Conservation (phyloP, 2,113 vertebrate species). For the Nicator chloris region DNA sequence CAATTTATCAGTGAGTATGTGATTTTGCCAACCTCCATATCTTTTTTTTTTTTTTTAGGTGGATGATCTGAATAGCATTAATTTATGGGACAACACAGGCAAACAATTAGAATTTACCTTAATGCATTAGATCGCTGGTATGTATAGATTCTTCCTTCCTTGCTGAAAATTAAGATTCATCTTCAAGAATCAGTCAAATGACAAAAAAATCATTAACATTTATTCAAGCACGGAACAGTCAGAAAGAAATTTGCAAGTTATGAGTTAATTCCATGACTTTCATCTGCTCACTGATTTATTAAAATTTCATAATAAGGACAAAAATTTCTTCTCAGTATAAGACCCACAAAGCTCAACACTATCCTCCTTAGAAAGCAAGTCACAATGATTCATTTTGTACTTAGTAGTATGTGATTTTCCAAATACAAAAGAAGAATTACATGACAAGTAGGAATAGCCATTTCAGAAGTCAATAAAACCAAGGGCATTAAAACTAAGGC, state of each 20-base stretch:
- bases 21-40: neutral
- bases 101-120: neutral
- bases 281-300: conserved; percentile 49
- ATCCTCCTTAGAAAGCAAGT: neutral
- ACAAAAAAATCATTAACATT: conserved; percentile 35
- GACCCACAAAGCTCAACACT: neutral
- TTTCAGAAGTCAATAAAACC: neutral
- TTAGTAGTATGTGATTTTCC: neutral
- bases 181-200: conserved; percentile 39
- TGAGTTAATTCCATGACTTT: conserved; percentile 28
- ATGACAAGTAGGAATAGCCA: neutral
- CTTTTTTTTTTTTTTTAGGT: neutral
- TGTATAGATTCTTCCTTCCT: neutral
- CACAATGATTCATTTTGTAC: neutral
- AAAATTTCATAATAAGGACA: conserved; percentile 40
- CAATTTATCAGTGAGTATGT: neutral
- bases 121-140: neutral
- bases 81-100: neutral
- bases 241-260: conserved; percentile 48
- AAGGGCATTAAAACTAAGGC: neutral
- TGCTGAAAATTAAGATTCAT: conserved; percentile 31
- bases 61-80: neutral
- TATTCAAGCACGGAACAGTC: conserved; percentile 37
- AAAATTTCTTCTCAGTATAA: neutral
- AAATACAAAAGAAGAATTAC: neutral